Percentiles rank a stretch among this genome's conserved stretches.
Conservation (phyloP, 2,888 invertebrate species). For the Volucella inanis region DNA sequence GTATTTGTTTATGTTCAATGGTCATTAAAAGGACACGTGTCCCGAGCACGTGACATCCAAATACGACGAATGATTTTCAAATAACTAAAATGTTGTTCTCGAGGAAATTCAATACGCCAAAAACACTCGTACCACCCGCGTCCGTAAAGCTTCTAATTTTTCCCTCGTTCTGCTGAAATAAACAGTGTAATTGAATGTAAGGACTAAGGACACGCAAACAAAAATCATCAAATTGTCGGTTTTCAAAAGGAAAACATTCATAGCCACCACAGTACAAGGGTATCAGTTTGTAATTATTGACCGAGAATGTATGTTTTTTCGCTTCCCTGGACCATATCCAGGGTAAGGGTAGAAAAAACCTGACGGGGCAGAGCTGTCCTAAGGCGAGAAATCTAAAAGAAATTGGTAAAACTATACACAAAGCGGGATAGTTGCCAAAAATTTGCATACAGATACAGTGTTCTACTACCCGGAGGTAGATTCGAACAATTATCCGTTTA, state of each 20-base stretch:
- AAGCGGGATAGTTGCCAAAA: conserved; percentile 46
- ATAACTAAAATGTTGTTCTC: conserved; percentile 45
- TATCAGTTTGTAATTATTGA: conserved; percentile 58
- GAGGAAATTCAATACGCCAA: conserved; percentile 40
- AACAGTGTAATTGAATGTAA: conserved; percentile 70
- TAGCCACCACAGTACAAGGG: not conserved
- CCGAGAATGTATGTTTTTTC: conserved; percentile 37
- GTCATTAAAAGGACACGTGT: conserved; percentile 83
- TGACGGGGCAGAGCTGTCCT: conserved; percentile 26
- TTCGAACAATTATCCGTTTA: conserved; percentile 61
- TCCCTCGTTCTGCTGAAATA: conserved; percentile 53
- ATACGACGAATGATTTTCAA: conserved; percentile 62
- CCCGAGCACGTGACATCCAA: conserved; percentile 80
- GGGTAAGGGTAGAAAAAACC: not conserved
- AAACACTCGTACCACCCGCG: not conserved
- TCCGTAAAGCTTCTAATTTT: conserved; percentile 1
- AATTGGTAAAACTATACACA: not conserved
- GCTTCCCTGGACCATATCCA: conserved; percentile 29
- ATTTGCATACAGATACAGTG: conserved; percentile 57
- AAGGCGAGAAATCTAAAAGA: conserved; percentile 49
- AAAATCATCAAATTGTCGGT: conserved; percentile 63
- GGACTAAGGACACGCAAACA: conserved; percentile 62
- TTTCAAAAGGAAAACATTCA: conserved; percentile 33
- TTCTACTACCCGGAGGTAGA: conserved; percentile 38
- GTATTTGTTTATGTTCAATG: conserved; percentile 76